Evolutionary conservation across 2,113 vertebrate species (phyloP), one percentile per base, ranked within the genome.

Genomic region (Brachionichthys hirsutus): DNA sequence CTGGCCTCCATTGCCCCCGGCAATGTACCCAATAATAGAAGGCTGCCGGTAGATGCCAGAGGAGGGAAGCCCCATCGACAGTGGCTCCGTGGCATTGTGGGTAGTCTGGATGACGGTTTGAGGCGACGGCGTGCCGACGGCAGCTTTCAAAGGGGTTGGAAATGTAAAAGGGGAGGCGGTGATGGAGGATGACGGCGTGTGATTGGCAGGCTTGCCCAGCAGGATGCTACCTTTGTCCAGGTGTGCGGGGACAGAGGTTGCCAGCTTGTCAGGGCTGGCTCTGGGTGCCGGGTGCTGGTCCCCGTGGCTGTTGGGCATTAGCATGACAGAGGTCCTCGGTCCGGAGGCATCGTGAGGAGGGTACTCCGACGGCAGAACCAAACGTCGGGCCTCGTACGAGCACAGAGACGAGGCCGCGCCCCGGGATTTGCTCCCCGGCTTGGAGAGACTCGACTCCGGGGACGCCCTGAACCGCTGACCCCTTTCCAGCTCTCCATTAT

Each of bases 61-160:
- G 12, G 95, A 88, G 0, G 94, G 91, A 75, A 95, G 92, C 34
- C 95, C 94, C 2, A 96, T 89, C 0, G 96, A 93, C 60, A 97
- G 91, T 0, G 94, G 88, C 88, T 98, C 95, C 0, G 94, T 93
- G 55, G 93, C 89, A 54, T 87, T 94, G 80, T 95, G 95, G 40
- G 95, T 93, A 52, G 96, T 96, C 88, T 98, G 96, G 71, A 98
- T 98, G 78, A 99, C 95, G 0, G 95, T 95, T 77, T 97, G 97
- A 8, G 95, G 93, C 15, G 94, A 93, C 70, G 94, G 76, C 0
- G 93, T 89, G 77, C 91, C 81, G 24, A 94, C 88, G 45, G 85
- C 70, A 0, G 92, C 87, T 87, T 95, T 98, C 53, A 92, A 89
- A 67, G 95, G 94, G 16, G 93, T 91, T 12, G 88, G 82, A 75